These are phyloP conservation scores for Boloria euphrosyne DNA, from an alignment of 2,888 invertebrate genomes.

Conservation along the genomic window DNA sequence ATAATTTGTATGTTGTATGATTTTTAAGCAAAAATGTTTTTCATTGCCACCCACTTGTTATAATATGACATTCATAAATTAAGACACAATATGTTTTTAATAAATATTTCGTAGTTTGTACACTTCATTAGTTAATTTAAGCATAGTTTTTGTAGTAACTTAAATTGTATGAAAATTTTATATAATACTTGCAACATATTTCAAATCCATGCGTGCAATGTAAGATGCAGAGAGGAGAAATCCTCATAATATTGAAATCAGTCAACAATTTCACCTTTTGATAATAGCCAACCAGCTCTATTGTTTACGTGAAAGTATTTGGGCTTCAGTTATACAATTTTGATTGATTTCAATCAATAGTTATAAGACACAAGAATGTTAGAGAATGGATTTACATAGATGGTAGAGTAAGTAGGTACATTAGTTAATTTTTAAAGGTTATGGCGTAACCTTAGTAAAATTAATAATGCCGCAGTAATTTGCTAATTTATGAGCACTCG, in stretches of 20 bases:
- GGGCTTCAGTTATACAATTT: conserved; percentile 13
- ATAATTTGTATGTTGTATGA: neutral
- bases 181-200: conserved; percentile 11
- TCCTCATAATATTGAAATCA: conserved; percentile 33
- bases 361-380: neutral
- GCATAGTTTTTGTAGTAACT: neutral
- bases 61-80: neutral
- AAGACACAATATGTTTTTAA: too few species aligned
- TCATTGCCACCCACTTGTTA: neutral
- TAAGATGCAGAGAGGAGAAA: conserved; percentile 35
- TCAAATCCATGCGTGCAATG: conserved; percentile 24
- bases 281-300: conserved; percentile 14
- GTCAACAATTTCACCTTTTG: conserved; percentile 30
- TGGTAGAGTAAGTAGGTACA: too few species aligned
- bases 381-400: neutral
- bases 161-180: neutral
- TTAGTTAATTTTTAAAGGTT: too few species aligned
- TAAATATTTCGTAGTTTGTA: too few species aligned
- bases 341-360: neutral
- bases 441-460: too few species aligned
- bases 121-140: too few species aligned
- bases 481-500: too few species aligned
- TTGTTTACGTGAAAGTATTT: conserved; percentile 35
- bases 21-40: too few species aligned
- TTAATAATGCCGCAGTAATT: too few species aligned